phyloP scores from a whole-genome alignment of 2,888 invertebrate species.

The Plagodis pulveraria region DNA sequence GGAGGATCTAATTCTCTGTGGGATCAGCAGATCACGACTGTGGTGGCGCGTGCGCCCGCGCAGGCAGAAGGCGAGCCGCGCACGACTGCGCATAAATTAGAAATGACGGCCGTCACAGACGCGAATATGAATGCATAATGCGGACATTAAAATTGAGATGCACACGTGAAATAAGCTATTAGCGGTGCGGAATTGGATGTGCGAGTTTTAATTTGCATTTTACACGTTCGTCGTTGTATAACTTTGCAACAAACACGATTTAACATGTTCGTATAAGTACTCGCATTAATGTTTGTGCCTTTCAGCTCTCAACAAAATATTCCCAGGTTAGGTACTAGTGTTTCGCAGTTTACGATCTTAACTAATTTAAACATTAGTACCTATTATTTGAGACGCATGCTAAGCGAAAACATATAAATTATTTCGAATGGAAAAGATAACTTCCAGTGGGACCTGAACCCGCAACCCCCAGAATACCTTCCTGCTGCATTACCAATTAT shows the following conservation, averaged over 20 bases:
- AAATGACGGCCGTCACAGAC: slow-evolving; percentile 53
- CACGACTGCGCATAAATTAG: slow-evolving; percentile 77
- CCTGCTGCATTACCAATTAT: too few species aligned
- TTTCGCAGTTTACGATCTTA: too few species aligned
- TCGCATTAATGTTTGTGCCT: too few species aligned
- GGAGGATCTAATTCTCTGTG: slow-evolving; percentile 63
- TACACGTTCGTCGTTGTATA: slow-evolving; percentile 11
- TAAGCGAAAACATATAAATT: too few species aligned
- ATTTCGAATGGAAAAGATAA: too few species aligned
- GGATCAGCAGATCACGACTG: slow-evolving; percentile 63
- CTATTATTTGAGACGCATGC: too few species aligned
- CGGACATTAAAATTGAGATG: slow-evolving; percentile 36
- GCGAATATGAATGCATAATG: slow-evolving; percentile 39
- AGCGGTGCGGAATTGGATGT: slow-evolving; percentile 18
- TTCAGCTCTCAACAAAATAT: too few species aligned
- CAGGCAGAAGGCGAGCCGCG: slow-evolving; percentile 57
- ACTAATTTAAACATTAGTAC: too few species aligned
- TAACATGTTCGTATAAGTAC: too few species aligned
- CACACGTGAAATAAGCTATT: slow-evolving; percentile 34
- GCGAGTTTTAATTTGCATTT: slow-evolving; percentile 24
- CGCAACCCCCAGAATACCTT: too few species aligned
- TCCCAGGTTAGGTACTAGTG: too few species aligned
- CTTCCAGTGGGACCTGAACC: too few species aligned
- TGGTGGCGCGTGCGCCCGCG: slow-evolving; percentile 32
- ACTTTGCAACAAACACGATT: not conserved